These are phyloP conservation scores for Aelia acuminata DNA, from an alignment of 2,888 invertebrate species.

Conservation along the genomic window DNA sequence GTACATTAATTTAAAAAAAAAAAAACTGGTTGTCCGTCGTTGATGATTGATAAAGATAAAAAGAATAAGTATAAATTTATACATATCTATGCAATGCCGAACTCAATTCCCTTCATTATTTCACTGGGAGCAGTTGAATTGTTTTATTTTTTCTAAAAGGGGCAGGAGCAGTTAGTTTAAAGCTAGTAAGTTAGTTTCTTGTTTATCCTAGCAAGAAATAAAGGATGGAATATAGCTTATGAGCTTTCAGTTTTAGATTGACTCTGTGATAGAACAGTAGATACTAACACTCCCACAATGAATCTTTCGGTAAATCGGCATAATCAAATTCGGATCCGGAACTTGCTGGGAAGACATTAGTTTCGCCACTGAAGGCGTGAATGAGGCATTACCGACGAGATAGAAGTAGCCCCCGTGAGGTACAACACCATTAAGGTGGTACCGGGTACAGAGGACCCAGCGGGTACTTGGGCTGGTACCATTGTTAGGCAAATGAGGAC, in stretches of 20 bases:
- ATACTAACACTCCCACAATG: too few species aligned
- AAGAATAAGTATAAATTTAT: not conserved
- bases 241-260: too few species aligned
- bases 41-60: not conserved
- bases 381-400: slow-evolving; percentile 2
- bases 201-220: too few species aligned
- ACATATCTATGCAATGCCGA: too few species aligned
- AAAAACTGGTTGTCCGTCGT: not conserved
- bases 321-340: not conserved
- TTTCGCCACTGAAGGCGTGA: not conserved
- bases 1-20: not conserved
- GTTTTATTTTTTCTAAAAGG: too few species aligned
- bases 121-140: too few species aligned
- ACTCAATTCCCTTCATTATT: too few species aligned
- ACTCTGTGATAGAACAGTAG: too few species aligned
- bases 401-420: slow-evolving; percentile 22
- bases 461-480: slow-evolving; percentile 22
- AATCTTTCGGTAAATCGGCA: too few species aligned
- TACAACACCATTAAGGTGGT: slow-evolving; percentile 44
- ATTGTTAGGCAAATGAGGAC: slow-evolving; percentile 56
- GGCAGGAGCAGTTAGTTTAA: too few species aligned
- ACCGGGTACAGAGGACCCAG: not conserved
- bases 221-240: too few species aligned
- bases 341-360: not conserved
- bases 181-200: too few species aligned